Percentiles rank a stretch among this genome's conserved stretches.
phyloP scores from a whole-genome alignment of 2,888 invertebrate species.

The Gastracanthus pulcherrimus region DNA sequence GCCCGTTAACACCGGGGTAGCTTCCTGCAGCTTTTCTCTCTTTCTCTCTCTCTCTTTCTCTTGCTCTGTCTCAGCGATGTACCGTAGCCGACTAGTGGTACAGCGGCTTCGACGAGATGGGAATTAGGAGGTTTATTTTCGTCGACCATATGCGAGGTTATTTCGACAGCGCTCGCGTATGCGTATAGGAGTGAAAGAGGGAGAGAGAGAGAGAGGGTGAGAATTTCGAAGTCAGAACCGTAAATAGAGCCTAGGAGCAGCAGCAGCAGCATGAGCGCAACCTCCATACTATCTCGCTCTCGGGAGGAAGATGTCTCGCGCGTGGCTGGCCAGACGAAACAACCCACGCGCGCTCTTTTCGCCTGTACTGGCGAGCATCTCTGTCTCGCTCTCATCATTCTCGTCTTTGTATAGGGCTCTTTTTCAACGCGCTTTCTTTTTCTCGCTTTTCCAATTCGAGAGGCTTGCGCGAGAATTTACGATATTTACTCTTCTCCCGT shows the following conservation, averaged over 20 bases:
- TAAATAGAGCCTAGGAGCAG: slow-evolving; percentile 56
- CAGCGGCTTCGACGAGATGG: slow-evolving; percentile 70
- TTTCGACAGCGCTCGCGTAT: slow-evolving; percentile 69
- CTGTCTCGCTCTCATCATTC: too few species aligned
- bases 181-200: neutral
- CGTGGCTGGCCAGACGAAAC: slow-evolving; percentile 37
- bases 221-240: slow-evolving; percentile 57
- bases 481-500: slow-evolving; percentile 33
- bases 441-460: neutral
- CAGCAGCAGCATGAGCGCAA: too few species aligned
- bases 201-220: slow-evolving; percentile 30
- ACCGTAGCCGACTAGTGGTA: slow-evolving; percentile 44
- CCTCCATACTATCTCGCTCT: neutral
- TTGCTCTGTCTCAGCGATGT: slow-evolving; percentile 1
- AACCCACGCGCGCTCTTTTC: slow-evolving; percentile 27
- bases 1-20: slow-evolving; percentile 51
- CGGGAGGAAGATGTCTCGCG: slow-evolving; percentile 49
- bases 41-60: slow-evolving; percentile 28
- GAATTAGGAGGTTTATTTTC: slow-evolving; percentile 76
- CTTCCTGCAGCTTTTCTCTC: slow-evolving; percentile 39
- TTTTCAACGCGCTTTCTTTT: too few species aligned
- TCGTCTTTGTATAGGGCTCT: too few species aligned
- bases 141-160: slow-evolving; percentile 76
- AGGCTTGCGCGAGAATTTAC: slow-evolving; percentile 10
- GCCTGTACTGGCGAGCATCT: neutral